Percentiles rank a stretch among this genome's conserved stretches.
Conservation (phyloP, 2,888 invertebrate genomes). For the Dione juno region DNA sequence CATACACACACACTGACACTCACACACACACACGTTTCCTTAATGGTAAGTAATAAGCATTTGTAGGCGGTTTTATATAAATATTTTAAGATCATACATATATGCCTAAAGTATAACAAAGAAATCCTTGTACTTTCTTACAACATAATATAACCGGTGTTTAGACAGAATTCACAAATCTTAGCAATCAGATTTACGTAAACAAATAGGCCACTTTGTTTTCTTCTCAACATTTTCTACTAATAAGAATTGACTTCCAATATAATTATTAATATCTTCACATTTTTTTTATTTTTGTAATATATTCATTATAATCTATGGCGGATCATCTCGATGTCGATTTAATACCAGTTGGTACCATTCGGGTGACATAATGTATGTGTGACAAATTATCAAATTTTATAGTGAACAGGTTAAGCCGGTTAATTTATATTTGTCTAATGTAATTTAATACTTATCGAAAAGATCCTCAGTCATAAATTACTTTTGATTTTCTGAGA, state of each 20-base stretch:
- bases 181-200: too few relatives aligned
- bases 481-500: constrained; percentile 36
- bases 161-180: too few relatives aligned
- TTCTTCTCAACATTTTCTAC: too few relatives aligned
- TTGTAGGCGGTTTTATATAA: too few relatives aligned
- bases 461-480: constrained; percentile 35
- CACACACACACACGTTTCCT: too few relatives aligned
- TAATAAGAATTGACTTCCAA: not conserved
- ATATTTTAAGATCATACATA: too few relatives aligned
- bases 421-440: constrained; percentile 43
- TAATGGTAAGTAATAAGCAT: too few relatives aligned
- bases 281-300: not conserved
- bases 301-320: not conserved
- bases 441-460: constrained; percentile 42
- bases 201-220: too few relatives aligned
- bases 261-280: not conserved
- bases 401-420: constrained; percentile 41
- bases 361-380: constrained; percentile 44
- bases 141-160: too few relatives aligned
- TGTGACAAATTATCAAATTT: constrained; percentile 34
- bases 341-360: constrained; percentile 11
- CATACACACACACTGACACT: not conserved
- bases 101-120: too few relatives aligned
- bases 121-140: too few relatives aligned
- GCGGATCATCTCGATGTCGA: not conserved